Conservation (phyloP, 2,113 vertebrate species). For the Marcusenius ussheri region DNA sequence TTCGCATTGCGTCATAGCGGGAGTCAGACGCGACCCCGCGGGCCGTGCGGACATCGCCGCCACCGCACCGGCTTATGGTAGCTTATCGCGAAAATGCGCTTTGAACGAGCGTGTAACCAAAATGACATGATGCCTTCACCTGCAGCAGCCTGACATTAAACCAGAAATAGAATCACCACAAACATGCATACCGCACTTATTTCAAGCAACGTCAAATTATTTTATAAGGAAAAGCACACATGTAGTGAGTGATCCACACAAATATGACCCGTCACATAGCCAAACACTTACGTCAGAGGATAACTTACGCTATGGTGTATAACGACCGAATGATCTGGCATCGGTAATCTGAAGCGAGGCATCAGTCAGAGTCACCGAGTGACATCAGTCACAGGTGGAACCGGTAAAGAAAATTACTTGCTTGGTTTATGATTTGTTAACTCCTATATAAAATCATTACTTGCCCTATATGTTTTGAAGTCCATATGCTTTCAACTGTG, state of each 20-base stretch:
- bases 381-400: background rate
- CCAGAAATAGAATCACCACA: background rate
- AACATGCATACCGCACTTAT: background rate
- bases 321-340: background rate
- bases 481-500: background rate
- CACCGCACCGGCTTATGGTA: background rate
- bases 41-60: background rate
- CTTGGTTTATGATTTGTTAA: background rate
- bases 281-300: background rate
- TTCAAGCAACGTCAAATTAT: background rate
- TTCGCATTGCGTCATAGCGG: background rate
- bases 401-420: background rate
- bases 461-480: background rate
- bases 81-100: background rate
- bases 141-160: background rate
- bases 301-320: background rate
- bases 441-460: background rate
- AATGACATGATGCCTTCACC: background rate
- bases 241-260: background rate
- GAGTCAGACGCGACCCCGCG: background rate
- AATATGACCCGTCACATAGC: background rate
- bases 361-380: background rate
- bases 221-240: background rate
- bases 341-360: background rate
- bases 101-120: background rate